phyloP scores from a whole-genome alignment of 2,797 vertebrate species.

The Protosalanx chinensis region DNA sequence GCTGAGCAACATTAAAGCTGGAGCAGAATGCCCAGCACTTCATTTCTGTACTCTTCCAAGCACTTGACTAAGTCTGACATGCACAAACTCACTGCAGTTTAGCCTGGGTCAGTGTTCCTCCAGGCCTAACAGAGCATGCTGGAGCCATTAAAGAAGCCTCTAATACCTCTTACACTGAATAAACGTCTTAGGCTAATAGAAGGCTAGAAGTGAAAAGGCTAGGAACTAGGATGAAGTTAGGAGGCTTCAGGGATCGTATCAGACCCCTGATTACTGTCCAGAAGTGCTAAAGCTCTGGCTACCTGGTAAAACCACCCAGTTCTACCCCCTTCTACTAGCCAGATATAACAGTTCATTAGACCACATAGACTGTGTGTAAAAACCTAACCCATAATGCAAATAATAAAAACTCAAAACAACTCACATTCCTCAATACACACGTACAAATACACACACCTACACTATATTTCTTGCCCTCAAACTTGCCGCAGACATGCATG shows the following conservation, averaged over 20 bases:
- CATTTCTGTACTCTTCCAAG: neutral
- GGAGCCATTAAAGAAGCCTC: neutral
- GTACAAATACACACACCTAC: slow-evolving; percentile 19
- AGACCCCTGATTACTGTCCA: neutral
- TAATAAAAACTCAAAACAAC: slow-evolving; percentile 21
- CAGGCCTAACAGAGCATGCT: neutral
- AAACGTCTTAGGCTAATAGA: neutral
- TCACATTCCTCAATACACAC: slow-evolving; percentile 29
- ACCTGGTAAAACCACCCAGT: neutral
- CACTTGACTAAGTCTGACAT: no score
- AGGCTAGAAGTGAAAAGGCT: neutral
- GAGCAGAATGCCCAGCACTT: neutral
- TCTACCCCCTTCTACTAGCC: neutral
- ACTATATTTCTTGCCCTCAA: slow-evolving; percentile 2
- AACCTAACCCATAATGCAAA: no score
- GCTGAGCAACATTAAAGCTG: neutral
- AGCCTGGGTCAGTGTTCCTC: neutral
- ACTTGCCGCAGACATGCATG: slow-evolving; percentile 16
- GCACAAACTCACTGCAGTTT: no score
- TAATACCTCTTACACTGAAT: neutral
- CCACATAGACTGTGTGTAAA: neutral
- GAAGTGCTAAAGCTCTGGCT: neutral
- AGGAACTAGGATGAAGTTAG: no score
- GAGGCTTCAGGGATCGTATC: no score
- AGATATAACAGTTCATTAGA: neutral